Evolutionary conservation across 2,113 vertebrate genomes (phyloP), one percentile per base, ranked within the genome.

Genomic region (Xerus inauris): DNA sequence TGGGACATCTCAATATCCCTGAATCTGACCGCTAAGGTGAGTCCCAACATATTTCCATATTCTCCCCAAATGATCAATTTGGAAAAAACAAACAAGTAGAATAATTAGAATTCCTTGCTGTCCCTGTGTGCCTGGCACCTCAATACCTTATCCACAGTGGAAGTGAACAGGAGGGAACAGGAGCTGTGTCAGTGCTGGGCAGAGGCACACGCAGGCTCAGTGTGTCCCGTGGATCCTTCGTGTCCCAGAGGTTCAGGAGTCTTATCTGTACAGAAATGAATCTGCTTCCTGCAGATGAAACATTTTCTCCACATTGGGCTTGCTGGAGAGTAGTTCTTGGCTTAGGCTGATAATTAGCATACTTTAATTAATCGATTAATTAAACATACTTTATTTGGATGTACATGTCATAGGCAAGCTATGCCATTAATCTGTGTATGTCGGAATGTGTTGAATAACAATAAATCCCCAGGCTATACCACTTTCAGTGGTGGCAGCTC

Each of bases 281-380:
- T 6, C 22, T 87, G 24, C 40, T 26, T 19, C 35, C 24, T 47
- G 79, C 49, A n/a, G 6, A 3, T 0, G 1, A n/a, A 45, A 22
- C 1, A 2, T 5, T 0, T 8, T 42, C 12, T n/a, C 10, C n/a
- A 47, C 35, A 0, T 6, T 0, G 0, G 57, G 12, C 65, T 51
- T 22, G 16, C 30, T 40, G 10, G 64, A 65, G 45, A 49, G 20
- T 1, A 22, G 35, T 20, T 65, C 24, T 59, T 32, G 38, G 64
- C 5, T 28, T 30, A 82, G n/a, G 5, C 1, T 4, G n/a, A 49
- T 13, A 73, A 84, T 42, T 6, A 89, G 32, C 20, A 32, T 0
- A 0, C 26, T 62, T 19, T 67, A 24, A 28, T 62, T 10, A 28
- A 62, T 62, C 59, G 28, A 62, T 26, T 62, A 28, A 26, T 26